Base-by-base conservation (phyloP, 2,797 vertebrate genomes). In the Chaunax sp. region DNA sequence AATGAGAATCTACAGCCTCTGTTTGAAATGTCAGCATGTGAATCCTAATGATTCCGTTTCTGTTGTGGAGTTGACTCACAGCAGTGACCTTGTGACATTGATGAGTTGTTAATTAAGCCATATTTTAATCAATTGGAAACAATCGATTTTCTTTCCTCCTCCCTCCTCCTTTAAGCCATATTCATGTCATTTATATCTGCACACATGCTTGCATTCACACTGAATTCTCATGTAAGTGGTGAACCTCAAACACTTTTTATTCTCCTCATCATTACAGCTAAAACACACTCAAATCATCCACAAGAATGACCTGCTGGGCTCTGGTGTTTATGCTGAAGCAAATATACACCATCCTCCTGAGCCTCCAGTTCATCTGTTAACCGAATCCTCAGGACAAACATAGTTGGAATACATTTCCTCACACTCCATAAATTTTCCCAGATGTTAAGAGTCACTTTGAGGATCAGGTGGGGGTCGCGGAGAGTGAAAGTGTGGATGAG, bases 401-500 rank as follows among this genome's bases (percentile, higher is more conserved):
- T 62, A 3, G 69, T 55, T 73, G 68, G 84, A 90, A 89, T 90
- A 90, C 87, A 91, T 87, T 74, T 72, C 47, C 76, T 84, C 82
- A 81, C 86, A 89, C 83, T 83, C 75, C 81, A 89, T 87, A 87
- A 82, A 88, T 87, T 86, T 59, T 82, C 68, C 80, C 85, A 86
- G 84, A 89, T 85, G 81, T 84, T 75, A 15, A 60, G 78, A 85
- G 89, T 85, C 85, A 89, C 89, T 88, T 88, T 91, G 88, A 85
- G 72, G 33, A 35, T n/a, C n/a, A n/a, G n/a, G n/a, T n/a, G n/a
- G 9, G 41, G 23, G 15, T 20, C 22, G 22, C 30, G 3, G 19
- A 33, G 14, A 35, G 20, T 41, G 45, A 40, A 41, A 4, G 41
- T 23, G 33, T 46, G 61, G 44, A 54, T 26, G 33, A 63, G 69